Conservation (phyloP, 2,888 invertebrate species). For the Stegophylla sp. region DNA sequence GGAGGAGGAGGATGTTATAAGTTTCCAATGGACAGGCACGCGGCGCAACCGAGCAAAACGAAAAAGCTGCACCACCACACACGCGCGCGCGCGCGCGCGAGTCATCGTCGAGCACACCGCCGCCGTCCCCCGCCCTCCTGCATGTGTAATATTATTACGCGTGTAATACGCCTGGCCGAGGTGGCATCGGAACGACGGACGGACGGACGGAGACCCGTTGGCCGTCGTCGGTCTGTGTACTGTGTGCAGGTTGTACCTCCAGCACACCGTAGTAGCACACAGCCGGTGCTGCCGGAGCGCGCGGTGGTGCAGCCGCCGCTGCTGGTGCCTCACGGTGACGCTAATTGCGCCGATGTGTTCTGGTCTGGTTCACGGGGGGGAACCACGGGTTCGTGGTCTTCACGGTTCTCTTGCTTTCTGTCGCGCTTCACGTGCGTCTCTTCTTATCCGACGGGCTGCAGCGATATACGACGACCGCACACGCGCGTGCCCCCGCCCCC, state of each 20-base stretch:
- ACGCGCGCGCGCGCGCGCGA: not conserved
- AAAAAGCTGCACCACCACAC: slow-evolving; percentile 1
- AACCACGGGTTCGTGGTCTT: slow-evolving; percentile 59
- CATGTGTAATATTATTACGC: too few species aligned
- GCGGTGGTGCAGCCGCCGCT: not conserved
- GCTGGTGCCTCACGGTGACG: slow-evolving; percentile 12
- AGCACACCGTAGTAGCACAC: not conserved
- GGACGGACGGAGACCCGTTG: not conserved
- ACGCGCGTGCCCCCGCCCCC: not conserved
- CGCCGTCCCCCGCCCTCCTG: not conserved
- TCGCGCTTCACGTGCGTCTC: slow-evolving; percentile 51
- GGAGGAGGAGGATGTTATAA: slow-evolving; percentile 43
- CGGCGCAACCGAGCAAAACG: slow-evolving; percentile 49
- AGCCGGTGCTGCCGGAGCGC: not conserved
- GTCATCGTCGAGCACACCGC: not conserved
- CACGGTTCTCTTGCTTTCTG: slow-evolving; percentile 54
- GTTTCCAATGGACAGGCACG: slow-evolving; percentile 57
- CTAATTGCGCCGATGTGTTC: slow-evolving; percentile 58
- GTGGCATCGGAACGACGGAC: not conserved
- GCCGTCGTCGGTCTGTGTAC: not conserved
- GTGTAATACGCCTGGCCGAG: not conserved
- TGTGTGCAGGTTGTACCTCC: not conserved
- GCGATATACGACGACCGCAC: not conserved
- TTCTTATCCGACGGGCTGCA: not conserved
- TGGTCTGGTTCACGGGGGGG: slow-evolving; percentile 57